These are phyloP conservation scores for Diploscapter pachys DNA, from an alignment of 1,140 invertebrate genomes.

Conservation along the genomic window DNA sequence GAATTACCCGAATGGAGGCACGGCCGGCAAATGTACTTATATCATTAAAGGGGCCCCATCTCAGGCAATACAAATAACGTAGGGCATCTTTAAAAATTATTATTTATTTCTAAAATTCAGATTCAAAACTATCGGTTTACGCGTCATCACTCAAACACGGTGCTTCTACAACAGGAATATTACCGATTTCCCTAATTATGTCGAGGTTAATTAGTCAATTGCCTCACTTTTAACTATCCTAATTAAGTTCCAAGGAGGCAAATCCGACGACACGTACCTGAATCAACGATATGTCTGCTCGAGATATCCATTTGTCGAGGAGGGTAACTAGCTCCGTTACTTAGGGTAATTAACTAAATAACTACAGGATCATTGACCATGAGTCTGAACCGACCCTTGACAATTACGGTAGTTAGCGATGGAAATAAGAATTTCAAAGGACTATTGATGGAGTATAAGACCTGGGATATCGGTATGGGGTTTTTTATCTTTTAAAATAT, in stretches of 20 bases:
- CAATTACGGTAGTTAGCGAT: slow-evolving; percentile 51
- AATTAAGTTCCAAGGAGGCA: slow-evolving; percentile 52
- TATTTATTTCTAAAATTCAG: slow-evolving; percentile 16
- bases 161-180: slow-evolving; percentile 36
- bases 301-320: slow-evolving; percentile 50
- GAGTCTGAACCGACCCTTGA: slow-evolving; percentile 40
- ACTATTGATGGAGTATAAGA: slow-evolving; percentile 45
- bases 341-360: too few species aligned
- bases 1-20: slow-evolving; percentile 43
- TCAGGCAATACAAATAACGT: slow-evolving; percentile 43
- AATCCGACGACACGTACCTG: slow-evolving; percentile 42
- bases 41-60: slow-evolving; percentile 40
- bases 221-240: background rate
- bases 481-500: background rate
- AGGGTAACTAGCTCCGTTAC: too few species aligned
- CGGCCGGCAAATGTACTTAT: slow-evolving; percentile 43
- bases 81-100: background rate
- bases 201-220: slow-evolving; percentile 36
- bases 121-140: slow-evolving; percentile 49
- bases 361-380: slow-evolving; percentile 41
- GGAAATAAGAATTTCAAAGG: slow-evolving; percentile 46
- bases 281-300: slow-evolving; percentile 54
- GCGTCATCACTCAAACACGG: slow-evolving; percentile 17
- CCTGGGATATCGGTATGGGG: slow-evolving; percentile 44
- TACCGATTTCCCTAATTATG: slow-evolving; percentile 40